Percentiles rank a stretch among this genome's conserved stretches.
Conservation (phyloP, 2,113 vertebrate genomes). For the Peucedramus taeniatus region DNA sequence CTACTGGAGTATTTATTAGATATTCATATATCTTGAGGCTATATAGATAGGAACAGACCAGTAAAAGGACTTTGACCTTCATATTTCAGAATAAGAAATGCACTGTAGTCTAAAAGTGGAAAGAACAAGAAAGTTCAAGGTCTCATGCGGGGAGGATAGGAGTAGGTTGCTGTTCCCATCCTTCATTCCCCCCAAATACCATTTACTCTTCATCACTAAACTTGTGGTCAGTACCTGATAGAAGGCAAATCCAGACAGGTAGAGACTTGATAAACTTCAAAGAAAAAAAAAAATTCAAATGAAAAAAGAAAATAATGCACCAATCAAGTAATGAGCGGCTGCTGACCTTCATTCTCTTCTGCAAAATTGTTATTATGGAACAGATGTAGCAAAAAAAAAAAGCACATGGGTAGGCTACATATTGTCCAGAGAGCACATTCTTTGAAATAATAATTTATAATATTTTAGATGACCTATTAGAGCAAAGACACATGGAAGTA, state of each 20-base stretch:
- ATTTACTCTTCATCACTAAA: not conserved
- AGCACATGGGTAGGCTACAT: not conserved
- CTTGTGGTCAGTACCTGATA: not conserved
- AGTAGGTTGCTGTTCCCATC: not conserved
- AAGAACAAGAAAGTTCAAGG: not conserved
- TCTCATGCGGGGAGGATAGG: accelerated
- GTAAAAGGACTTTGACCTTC: not conserved
- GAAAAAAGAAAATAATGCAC: not conserved
- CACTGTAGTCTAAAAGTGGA: not conserved
- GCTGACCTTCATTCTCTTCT: not conserved
- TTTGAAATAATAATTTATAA: not conserved
- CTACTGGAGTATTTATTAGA: not conserved
- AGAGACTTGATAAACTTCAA: not conserved
- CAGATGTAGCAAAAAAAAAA: not conserved
- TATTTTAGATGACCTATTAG: not conserved
- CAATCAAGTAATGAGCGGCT: not conserved
- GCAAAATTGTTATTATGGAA: not conserved
- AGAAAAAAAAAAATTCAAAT: not conserved
- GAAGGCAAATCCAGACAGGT: not conserved
- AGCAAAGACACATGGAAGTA: not conserved
- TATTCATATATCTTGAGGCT: not conserved
- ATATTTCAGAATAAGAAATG: not conserved
- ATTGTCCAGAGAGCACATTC: not conserved
- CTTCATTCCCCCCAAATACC: not conserved
- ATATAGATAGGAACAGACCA: not conserved